These are phyloP conservation scores for Eurytoma adleriae DNA, from an alignment of 2,888 invertebrate genomes.

Conservation along the genomic window DNA sequence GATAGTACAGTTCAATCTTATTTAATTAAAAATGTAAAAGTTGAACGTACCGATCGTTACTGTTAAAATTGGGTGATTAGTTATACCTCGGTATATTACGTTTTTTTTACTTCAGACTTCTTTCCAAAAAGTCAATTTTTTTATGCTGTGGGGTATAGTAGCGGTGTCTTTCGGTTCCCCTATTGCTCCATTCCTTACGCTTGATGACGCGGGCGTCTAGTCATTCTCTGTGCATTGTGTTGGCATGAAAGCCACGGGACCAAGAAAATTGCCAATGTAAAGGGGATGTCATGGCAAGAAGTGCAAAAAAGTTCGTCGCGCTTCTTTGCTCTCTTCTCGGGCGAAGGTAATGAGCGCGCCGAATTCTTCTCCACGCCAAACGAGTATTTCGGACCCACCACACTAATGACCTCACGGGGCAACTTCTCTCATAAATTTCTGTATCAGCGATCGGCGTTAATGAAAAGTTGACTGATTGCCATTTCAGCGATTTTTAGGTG, in stretches of 20 bases:
- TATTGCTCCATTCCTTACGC: conserved; percentile 56
- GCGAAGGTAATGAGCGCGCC: conserved; percentile 60
- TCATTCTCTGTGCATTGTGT: conserved; percentile 70
- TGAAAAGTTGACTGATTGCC: too few species aligned
- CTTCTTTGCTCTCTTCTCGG: conserved; percentile 46
- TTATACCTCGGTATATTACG: too few species aligned
- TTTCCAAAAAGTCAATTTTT: conserved; percentile 72
- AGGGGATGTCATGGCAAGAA: conserved; percentile 60
- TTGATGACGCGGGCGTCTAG: conserved; percentile 61
- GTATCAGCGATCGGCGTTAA: conserved; percentile 22
- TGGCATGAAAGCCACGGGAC: conserved; percentile 59
- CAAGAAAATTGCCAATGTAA: conserved; percentile 50
- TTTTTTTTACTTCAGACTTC: conserved; percentile 61
- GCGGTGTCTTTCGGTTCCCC: conserved; percentile 72
- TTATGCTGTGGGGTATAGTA: conserved; percentile 63
- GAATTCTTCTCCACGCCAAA: conserved; percentile 44
- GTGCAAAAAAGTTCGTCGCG: conserved; percentile 54
- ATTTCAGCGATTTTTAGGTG: neutral
- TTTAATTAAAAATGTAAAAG: neutral
- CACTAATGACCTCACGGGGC: conserved; percentile 46
- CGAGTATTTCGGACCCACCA: neutral
- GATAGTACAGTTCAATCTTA: conserved; percentile 12
- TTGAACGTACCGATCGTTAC: conserved; percentile 41
- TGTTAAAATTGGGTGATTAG: neutral
- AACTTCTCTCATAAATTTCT: conserved; percentile 44